Conservation (phyloP, 2,888 invertebrate species). For the Agrochola macilenta region DNA sequence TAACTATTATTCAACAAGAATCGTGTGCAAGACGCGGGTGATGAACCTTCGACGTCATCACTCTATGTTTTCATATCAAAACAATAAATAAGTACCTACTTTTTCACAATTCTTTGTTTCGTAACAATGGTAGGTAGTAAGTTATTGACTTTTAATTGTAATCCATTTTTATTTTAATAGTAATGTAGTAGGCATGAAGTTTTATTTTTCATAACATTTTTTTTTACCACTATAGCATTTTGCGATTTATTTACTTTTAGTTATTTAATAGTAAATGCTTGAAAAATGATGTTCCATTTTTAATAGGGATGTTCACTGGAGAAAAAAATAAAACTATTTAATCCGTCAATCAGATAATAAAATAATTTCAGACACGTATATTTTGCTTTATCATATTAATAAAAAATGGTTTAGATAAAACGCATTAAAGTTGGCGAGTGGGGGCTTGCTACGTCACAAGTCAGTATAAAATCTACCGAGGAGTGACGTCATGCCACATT, state of each 20-base stretch:
- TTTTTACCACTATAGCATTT: neutral
- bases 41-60: conserved; percentile 39
- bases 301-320: neutral
- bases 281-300: neutral
- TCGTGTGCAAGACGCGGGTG: conserved; percentile 65
- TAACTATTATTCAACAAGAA: conserved; percentile 80
- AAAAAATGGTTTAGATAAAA: too few relatives aligned
- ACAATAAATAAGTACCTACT: conserved; percentile 33
- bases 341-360: too few relatives aligned
- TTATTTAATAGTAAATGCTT: neutral
- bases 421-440: too few relatives aligned
- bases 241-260: neutral
- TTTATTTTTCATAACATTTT: neutral
- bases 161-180: conserved; percentile 4
- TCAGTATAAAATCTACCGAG: too few relatives aligned
- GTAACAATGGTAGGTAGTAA: conserved; percentile 14
- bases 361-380: too few relatives aligned
- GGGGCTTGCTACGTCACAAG: too few relatives aligned
- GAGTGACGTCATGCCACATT: too few relatives aligned
- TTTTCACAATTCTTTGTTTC: conserved; percentile 23
- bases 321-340: too few relatives aligned
- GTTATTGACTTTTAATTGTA: conserved; percentile 8
- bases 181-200: neutral
- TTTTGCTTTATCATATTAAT: too few relatives aligned
- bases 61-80: conserved; percentile 49